phyloP scores from a whole-genome alignment of 2,113 vertebrate species.

The Macquaria australasica region DNA sequence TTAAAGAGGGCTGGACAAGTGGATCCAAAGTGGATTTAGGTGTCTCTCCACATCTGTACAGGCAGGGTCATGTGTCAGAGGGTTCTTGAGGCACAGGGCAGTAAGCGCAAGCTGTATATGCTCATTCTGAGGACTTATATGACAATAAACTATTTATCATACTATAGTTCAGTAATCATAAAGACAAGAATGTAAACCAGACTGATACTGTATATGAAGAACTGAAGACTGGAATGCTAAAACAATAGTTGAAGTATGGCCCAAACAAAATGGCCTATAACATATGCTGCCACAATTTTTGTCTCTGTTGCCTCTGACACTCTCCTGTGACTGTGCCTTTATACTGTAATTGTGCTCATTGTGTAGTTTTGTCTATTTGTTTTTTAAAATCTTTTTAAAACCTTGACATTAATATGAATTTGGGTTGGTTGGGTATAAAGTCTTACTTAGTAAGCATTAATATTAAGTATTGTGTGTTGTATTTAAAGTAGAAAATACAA shows the following conservation, averaged over 20 bases:
- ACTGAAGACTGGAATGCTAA: not conserved
- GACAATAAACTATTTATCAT: constrained; percentile 13
- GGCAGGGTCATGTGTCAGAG: constrained; percentile 50
- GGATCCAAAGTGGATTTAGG: constrained; percentile 68
- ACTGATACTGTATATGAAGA: not conserved
- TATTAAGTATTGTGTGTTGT: no score
- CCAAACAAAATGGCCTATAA: not conserved
- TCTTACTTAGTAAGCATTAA: not conserved
- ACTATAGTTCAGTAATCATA: not conserved
- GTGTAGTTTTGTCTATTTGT: not conserved
- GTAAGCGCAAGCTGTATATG: not conserved
- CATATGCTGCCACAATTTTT: not conserved
- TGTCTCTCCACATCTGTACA: constrained; percentile 59
- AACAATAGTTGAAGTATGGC: not conserved
- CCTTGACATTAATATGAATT: not conserved
- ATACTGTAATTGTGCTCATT: not conserved
- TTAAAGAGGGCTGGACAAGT: constrained; percentile 80
- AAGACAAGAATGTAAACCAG: constrained; percentile 2
- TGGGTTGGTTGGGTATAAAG: not conserved
- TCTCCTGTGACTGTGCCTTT: not conserved
- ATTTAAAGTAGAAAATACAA: not conserved
- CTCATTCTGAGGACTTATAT: constrained; percentile 6
- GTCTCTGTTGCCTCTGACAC: not conserved
- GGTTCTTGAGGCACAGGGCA: constrained; percentile 29
- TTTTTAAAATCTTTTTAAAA: no score